Evolutionary conservation across 2,113 vertebrate genomes (phyloP).

Genomic region (Triplophysa siluroides): DNA sequence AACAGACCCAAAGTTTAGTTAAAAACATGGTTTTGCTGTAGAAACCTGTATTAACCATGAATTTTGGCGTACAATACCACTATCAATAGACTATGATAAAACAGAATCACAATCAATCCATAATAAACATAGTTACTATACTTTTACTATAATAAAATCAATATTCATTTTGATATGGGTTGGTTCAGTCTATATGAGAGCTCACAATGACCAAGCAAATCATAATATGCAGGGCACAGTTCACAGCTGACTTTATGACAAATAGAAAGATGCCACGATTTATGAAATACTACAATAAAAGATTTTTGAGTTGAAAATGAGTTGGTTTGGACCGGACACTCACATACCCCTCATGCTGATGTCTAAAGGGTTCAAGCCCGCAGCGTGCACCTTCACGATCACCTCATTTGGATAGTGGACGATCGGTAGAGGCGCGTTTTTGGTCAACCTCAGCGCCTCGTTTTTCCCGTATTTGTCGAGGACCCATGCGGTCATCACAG

Average conservation of each 20-base stretch:
- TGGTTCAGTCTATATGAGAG: neutral
- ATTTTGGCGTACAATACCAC: too few relatives aligned
- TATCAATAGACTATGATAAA: too few relatives aligned
- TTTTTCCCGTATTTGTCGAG: constrained; percentile 89
- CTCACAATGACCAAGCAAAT: neutral
- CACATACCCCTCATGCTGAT: constrained; percentile 96
- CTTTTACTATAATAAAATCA: too few relatives aligned
- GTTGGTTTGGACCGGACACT: neutral
- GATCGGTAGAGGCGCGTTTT: constrained; percentile 80
- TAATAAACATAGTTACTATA: too few relatives aligned
- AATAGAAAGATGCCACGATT: too few relatives aligned
- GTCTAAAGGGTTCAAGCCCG: constrained; percentile 90
- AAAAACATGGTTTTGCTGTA: too few relatives aligned
- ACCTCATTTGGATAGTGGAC: constrained; percentile 93
- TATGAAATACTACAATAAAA: neutral
- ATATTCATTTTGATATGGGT: too few relatives aligned
- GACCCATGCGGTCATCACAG: constrained; percentile 91
- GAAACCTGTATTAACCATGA: too few relatives aligned
- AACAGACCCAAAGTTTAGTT: too few relatives aligned
- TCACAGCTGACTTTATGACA: neutral
- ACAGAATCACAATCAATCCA: too few relatives aligned
- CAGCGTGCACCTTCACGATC: constrained; percentile 88
- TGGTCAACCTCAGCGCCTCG: constrained; percentile 84
- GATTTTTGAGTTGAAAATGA: too few relatives aligned
- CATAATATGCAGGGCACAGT: neutral